Base-by-base conservation (phyloP, 2,797 vertebrate species). In the Danionella dracula region DNA sequence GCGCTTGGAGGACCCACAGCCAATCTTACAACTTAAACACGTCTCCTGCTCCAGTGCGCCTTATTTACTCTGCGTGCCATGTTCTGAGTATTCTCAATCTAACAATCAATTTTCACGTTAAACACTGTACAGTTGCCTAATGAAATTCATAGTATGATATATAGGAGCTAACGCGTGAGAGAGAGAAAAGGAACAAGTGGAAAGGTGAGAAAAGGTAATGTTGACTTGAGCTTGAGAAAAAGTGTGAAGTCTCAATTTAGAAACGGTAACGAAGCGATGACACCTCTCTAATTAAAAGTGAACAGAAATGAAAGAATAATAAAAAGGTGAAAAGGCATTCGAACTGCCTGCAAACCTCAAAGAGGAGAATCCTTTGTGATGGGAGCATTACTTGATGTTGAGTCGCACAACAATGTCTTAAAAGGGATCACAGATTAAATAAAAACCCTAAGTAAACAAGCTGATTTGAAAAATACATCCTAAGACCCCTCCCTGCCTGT, bases 11-110 rank as follows among this genome's bases (percentile, higher is more conserved):
- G 21, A 50, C 66, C 59, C 62, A 19, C 13, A 11, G 72, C 69
- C 58, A 56, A 65, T 65, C 31, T 34, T 40, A 48, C 57, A 42
- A 68, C 70, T 66, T 50, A 76, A 70, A 74, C 73, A 65, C 46
- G 12, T 67, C 71, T 10, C 74, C 56, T 50, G 27, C 48, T 42
- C 11, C 34, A 13, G 2, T 15, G 17, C 12, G 13, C 45, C 34
- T 58, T 48, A n/a, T 44, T 19, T 32, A 21, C 32, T 19, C n/a
- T 48, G 23, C 3, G 7, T 12, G 37, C n/a, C n/a, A 57, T 40
- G 13, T 48, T 49, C 20, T 10, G 20, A 40, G 1, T 16, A 34
- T 44, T 53, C 2, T 9, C n/a, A 10, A 31, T 23, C 4, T 35
- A 23, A 23, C 37, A 10, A 23, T 40, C 53, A 53, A 16, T 44